A percentile compares a stretch with the other conserved stretches of the same genome.
These are phyloP conservation scores for Crossocerus cetratus DNA, from an alignment of 2,888 invertebrate genomes.

Conservation along the genomic window DNA sequence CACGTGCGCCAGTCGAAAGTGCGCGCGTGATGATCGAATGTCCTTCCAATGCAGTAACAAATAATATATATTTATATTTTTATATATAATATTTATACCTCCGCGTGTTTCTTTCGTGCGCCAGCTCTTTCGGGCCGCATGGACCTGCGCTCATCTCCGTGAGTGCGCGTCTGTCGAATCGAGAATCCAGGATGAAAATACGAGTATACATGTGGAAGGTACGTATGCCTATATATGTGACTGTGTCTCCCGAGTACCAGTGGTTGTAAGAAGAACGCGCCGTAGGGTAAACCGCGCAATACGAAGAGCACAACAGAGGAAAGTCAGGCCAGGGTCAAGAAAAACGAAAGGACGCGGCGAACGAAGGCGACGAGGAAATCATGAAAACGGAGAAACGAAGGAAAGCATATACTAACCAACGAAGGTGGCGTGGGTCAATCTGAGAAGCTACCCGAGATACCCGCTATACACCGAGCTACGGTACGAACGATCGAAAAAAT, in stretches of 20 bases:
- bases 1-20: constrained; percentile 11
- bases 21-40: constrained; percentile 17
- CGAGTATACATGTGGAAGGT: constrained; percentile 15
- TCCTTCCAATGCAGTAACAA: constrained; percentile 41
- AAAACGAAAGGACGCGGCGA: constrained; percentile 48
- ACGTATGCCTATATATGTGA: constrained; percentile 16
- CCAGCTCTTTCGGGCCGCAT: constrained; percentile 20
- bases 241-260: constrained; percentile 10
- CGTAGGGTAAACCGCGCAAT: constrained; percentile 57
- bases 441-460: constrained; percentile 47
- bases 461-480: constrained; percentile 49
- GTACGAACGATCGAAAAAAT: constrained; percentile 59
- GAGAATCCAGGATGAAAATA: constrained; percentile 16
- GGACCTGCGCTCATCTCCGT: constrained; percentile 25
- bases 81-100: constrained; percentile 25
- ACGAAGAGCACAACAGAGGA: constrained; percentile 53
- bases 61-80: constrained; percentile 41
- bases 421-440: constrained; percentile 25
- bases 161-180: constrained; percentile 30
- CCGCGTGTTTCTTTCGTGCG: constrained; percentile 18
- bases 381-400: constrained; percentile 5
- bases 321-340: constrained; percentile 24
- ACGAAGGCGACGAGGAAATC: constrained; percentile 36
- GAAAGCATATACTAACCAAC: constrained; percentile 23
- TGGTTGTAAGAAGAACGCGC: constrained; percentile 45